Evolutionary conservation across 2,113 vertebrate genomes (phyloP), one percentile per base, ranked within the genome.

Genomic region (Elephantulus edwardii): DNA sequence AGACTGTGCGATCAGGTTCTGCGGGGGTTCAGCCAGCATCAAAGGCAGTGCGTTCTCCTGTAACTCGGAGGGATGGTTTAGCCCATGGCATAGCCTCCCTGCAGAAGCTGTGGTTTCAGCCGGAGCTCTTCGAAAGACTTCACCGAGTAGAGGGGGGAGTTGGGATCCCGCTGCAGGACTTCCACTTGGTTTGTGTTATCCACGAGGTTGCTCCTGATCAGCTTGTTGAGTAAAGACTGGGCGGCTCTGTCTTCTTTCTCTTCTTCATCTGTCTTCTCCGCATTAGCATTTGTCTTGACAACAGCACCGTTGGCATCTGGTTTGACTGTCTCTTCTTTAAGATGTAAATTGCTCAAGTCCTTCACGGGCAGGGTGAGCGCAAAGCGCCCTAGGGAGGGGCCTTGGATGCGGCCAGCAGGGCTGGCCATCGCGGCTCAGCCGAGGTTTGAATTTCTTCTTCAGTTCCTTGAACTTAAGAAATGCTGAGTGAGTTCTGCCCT

Each of bases 111-210:
- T 3, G 97, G 96, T 90, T 98, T 98, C 98, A 99, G 96, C 28
- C 97, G 97, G 58, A 99, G 97, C 89, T 99, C 98, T 95, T 99
- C 98, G 2, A 98, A 99, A 0, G 98, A 98, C 93, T 98, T 98
- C 30, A 98, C 97, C 0, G 98, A 98, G 94, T 97, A 99, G 5
- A 98, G 97, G 0, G 98, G 98, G 0, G 98, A 98, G 4, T 96
- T 97, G 52, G 98, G 98, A 90, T 98, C 98, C 72, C 97, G 93
- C 97, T 98, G 14, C 90, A 98, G 97, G 52, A 98, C 97, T 97
- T 98, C 98, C 94, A 99, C 17, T 48, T 72, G n/a, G 14, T 77
- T 85, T 48, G n/a, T 11, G 33, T 30, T 66, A 9, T 54, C 44
- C 10, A 71, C 19, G 28, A 50, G 7, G 16, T 52, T n/a, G n/a